Base-by-base conservation (phyloP, 2,797 vertebrate genomes). In the Falco columbarius region DNA sequence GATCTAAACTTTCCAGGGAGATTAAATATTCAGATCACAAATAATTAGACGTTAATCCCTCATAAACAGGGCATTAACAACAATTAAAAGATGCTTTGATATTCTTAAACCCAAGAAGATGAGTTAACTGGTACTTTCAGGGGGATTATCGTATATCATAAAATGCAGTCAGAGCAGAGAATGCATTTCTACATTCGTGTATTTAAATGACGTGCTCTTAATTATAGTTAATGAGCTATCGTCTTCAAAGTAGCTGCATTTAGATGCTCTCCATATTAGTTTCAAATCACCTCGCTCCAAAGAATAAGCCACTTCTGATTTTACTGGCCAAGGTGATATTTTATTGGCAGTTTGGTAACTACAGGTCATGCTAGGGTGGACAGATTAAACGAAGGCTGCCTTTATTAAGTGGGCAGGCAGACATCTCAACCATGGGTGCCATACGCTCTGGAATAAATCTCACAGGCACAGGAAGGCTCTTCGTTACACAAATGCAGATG, bases 401-500 rank as follows among this genome's bases (percentile, higher is more conserved):
- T 68, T 90, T 73, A 72, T 79, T 51, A 81, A 81, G 42, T 32
- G 79, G 27, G 58, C 66, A 55, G 86, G 68, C 52, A 77, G 72
- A 66, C 14, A 8, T 91, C 56, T 87, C 67, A 19, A 42, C 32
- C 34, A 27, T 71, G 49, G 65, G 44, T 80, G 47, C 70, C n/a
- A 23, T 56, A 61, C 3, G 6, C 86, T 82, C 56, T 63, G 79
- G 65, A 93, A 89, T 80, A 80, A 74, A 77, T 68, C 89, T 90
- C 56, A 36, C 46, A 68, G 1, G 11, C 59, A 56, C 5, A 47
- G 91, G 23, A 61, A 88, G 26, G 49, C 89, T 89, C 54, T 87
- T 82, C 3, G 15, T 85, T 96, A n/a, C 24, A 91, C 75, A 92
- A 96, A 95, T 96, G 94, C 96, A 92, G 93, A 89, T 89, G 75